These are phyloP conservation scores for Lycodopsis pacificus DNA, from an alignment of 2,797 vertebrate species.

Conservation along the genomic window DNA sequence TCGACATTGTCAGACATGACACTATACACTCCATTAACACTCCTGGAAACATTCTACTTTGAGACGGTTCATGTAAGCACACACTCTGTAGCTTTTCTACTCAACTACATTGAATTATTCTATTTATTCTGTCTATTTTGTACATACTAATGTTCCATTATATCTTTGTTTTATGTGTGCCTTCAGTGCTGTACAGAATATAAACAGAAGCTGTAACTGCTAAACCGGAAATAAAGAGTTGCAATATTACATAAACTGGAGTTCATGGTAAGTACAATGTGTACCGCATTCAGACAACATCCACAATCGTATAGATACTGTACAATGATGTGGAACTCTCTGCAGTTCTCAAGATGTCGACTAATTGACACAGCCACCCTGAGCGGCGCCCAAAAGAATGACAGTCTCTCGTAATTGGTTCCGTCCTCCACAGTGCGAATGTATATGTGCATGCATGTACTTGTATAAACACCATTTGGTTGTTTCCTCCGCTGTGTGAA, in stretches of 20 bases:
- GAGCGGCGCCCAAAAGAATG: slow-evolving; percentile 5
- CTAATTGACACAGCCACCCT: slow-evolving; percentile 33
- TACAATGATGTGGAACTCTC: slow-evolving; percentile 5
- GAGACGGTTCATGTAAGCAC: slow-evolving; percentile 81
- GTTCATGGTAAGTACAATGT: slow-evolving; percentile 12
- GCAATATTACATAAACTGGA: slow-evolving; percentile 57
- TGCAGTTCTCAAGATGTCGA: neutral
- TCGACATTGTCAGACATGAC: slow-evolving; percentile 54
- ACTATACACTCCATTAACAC: slow-evolving; percentile 23
- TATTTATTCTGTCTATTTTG: slow-evolving; percentile 98
- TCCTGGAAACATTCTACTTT: slow-evolving; percentile 52
- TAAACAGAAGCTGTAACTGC: slow-evolving; percentile 81
- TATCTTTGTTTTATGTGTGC: slow-evolving; percentile 88
- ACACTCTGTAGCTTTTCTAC: slow-evolving; percentile 88
- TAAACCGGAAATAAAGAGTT: slow-evolving; percentile 83
- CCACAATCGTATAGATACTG: neutral
- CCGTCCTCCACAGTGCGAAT: slow-evolving; percentile 22
- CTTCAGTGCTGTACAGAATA: slow-evolving; percentile 91
- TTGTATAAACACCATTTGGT: slow-evolving; percentile 53
- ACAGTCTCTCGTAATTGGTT: slow-evolving; percentile 9
- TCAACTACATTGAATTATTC: slow-evolving; percentile 87
- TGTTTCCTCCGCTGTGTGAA: slow-evolving; percentile 64
- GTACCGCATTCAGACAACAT: neutral
- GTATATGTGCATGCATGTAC: slow-evolving; percentile 34
- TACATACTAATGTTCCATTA: slow-evolving; percentile 89